These are phyloP conservation scores for Sinocyclocheilus maitianheensis DNA, from an alignment of 2,113 vertebrate species.

Conservation along the genomic window DNA sequence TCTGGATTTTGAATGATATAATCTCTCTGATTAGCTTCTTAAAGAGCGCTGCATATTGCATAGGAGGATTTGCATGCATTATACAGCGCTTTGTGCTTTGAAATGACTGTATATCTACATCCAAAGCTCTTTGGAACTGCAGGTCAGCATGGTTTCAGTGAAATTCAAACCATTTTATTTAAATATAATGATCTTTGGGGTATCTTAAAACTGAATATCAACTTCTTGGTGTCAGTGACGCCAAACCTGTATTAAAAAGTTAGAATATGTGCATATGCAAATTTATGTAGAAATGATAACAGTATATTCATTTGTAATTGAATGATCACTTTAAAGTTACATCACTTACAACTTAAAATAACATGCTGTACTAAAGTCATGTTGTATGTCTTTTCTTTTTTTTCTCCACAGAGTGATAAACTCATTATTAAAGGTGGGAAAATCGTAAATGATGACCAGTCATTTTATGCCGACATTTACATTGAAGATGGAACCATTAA, in stretches of 20 bases:
- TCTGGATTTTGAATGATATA: slow-evolving; percentile 17
- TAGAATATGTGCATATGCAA: background rate
- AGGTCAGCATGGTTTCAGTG: background rate
- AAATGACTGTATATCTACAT: slow-evolving; percentile 13
- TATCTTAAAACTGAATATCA: background rate
- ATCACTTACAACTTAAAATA: too few species aligned
- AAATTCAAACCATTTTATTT: background rate
- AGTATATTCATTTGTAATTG: background rate
- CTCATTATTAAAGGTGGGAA: slow-evolving; percentile 92
- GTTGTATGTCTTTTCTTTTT: slow-evolving; percentile 14
- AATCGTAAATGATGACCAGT: slow-evolving; percentile 94
- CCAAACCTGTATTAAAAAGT: background rate
- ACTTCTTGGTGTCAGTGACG: background rate
- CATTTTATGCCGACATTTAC: slow-evolving; percentile 89
- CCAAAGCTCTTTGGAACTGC: background rate
- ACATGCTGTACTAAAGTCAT: background rate
- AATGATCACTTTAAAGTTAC: background rate
- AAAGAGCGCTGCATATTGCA: background rate
- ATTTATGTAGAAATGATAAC: background rate
- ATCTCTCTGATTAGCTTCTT: slow-evolving; percentile 24
- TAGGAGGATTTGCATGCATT: slow-evolving; percentile 48
- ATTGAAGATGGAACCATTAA: slow-evolving; percentile 90
- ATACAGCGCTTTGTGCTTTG: background rate
- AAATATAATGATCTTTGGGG: background rate
- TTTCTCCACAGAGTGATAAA: slow-evolving; percentile 78